Percentiles rank a stretch among this genome's conserved stretches.
phyloP scores from a whole-genome alignment of 2,888 invertebrate species.

The Rhogogaster chlorosoma region DNA sequence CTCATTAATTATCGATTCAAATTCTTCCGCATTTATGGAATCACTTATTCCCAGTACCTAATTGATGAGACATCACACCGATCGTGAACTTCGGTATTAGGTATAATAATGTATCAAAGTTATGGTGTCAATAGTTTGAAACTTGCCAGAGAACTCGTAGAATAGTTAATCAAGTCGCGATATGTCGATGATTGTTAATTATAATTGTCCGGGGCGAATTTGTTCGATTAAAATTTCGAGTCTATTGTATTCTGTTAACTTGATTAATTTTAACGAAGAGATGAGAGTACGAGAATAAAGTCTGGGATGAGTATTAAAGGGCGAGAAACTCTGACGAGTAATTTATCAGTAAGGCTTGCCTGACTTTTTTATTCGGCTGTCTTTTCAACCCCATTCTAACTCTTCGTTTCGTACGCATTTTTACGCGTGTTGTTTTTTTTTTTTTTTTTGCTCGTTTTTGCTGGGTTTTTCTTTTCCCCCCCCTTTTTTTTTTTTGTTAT shows the following conservation, averaged over 20 bases:
- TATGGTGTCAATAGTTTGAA: not conserved
- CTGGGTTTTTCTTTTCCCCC: too few species aligned
- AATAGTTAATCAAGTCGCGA: not conserved
- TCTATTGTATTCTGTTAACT: not conserved
- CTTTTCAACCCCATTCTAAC: not conserved
- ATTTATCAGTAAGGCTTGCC: slow-evolving; percentile 26
- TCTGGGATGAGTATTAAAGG: slow-evolving; percentile 17
- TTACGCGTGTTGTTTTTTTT: not conserved
- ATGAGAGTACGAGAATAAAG: slow-evolving; percentile 8
- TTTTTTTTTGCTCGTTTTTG: too few species aligned
- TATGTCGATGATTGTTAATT: not conserved
- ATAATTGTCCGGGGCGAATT: not conserved
- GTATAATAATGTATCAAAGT: not conserved
- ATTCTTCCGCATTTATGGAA: not conserved
- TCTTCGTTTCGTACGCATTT: not conserved
- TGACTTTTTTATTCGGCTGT: slow-evolving; percentile 29
- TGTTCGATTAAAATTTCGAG: not conserved
- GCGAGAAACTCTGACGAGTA: slow-evolving; percentile 19
- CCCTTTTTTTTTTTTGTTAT: not conserved
- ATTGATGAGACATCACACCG: not conserved
- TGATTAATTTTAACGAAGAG: slow-evolving; percentile 14
- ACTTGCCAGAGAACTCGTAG: not conserved
- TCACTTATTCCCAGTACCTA: not conserved
- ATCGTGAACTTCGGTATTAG: not conserved
- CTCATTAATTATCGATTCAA: not conserved